phyloP scores from a whole-genome alignment of 2,797 vertebrate genomes.

The Kryptolebias ocellatus region DNA sequence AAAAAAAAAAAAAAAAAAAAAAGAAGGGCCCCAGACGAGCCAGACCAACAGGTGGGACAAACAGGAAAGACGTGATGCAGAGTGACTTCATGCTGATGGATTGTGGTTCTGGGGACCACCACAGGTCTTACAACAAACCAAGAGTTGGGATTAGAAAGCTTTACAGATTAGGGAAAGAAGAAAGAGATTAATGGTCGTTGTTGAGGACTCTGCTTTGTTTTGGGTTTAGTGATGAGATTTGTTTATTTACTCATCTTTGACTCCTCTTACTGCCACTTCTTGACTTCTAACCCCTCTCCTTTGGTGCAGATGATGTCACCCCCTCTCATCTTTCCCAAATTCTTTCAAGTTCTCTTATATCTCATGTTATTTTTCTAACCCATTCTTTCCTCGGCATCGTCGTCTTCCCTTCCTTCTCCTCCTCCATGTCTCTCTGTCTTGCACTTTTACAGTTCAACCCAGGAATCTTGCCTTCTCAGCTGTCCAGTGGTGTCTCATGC shows the following conservation, averaged over 20 bases:
- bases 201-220: constrained; percentile 10
- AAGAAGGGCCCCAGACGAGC: constrained; percentile 26
- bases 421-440: constrained; percentile 48
- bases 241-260: not conserved
- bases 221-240: constrained; percentile 17
- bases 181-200: too few relatives aligned
- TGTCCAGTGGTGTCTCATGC: constrained; percentile 80
- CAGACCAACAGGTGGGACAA: constrained; percentile 64
- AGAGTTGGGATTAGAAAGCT: constrained; percentile 25
- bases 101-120: constrained; percentile 39
- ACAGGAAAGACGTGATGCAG: constrained; percentile 13
- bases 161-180: not conserved
- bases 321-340: constrained; percentile 23
- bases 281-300: not conserved
- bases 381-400: constrained; percentile 42
- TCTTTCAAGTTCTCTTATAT: constrained; percentile 32
- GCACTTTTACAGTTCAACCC: constrained; percentile 66
- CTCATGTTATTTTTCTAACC: constrained; percentile 33
- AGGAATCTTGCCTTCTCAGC: constrained; percentile 84
- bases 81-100: constrained; percentile 58
- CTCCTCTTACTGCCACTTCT: constrained; percentile 10
- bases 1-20: constrained; percentile 14
- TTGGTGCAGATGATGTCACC: constrained; percentile 13
- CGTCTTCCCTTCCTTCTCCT: constrained; percentile 13
- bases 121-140: constrained; percentile 31